Base-by-base conservation (phyloP, 2,113 vertebrate genomes). In the Hirundichthys speculiger region DNA sequence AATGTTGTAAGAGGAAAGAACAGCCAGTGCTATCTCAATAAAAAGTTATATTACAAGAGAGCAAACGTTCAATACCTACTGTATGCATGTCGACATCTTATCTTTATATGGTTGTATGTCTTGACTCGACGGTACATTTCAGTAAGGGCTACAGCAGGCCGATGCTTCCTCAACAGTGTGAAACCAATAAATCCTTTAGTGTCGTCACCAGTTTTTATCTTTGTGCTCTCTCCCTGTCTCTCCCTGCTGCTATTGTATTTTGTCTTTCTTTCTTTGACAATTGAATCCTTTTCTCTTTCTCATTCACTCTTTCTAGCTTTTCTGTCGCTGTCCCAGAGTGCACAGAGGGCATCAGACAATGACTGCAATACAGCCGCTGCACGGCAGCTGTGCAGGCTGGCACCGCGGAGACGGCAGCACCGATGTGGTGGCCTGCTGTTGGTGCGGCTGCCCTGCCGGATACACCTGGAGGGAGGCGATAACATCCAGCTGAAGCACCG, bases 311-410 rank as follows among this genome's bases (percentile, higher is more conserved):
- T 60, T 65, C 66, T 72, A 65, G 68, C 64, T 66, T 76, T 72
- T 69, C 75, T 60, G 70, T 65, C 57, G 54, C 68, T 5, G 41
- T 60, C 54, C 55, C 71, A 63, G 76, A 73, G 85, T 50, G 76
- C 83, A 76, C 55, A 6, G 75, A 69, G 80, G 88, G 75, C 86
- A 80, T 75, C 69, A 58, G 77, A 89, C 88, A 88, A 90, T 83
- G 68, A 77, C 51, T 30, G 55, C 71, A 30, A 69, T 68, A 77
- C 73, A 86, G 61, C 79, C 15, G 43, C 60, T 60, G 53, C 50
- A 9, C 13, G 34, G 55, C 81, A 72, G 72, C 84, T 68, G 88
- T 82, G 85, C 73, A 46, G 84, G 56, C 80, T 83, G 77, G 80
- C 85, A 89, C 86, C 14, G 15, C 64, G 48, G 75, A 57, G 77